Conservation (phyloP, 2,888 invertebrate species). For the Microchrysa polita region DNA sequence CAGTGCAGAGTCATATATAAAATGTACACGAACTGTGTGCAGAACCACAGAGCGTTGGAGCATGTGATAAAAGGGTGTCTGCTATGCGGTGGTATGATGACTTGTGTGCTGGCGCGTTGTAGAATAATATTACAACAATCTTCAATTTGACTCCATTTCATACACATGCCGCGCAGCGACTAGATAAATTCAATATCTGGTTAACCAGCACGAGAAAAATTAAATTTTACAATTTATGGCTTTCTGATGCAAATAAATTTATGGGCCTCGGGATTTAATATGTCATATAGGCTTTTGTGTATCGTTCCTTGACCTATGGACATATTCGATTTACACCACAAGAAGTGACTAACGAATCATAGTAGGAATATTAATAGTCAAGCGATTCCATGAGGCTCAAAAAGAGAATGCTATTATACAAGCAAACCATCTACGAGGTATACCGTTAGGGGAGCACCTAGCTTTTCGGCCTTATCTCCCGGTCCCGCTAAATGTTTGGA, state of each 20-base stretch:
- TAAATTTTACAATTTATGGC: slow-evolving; percentile 42
- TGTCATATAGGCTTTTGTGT: slow-evolving; percentile 36
- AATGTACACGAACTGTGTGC: too few relatives aligned
- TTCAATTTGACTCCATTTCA: slow-evolving; percentile 18
- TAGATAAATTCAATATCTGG: slow-evolving; percentile 42
- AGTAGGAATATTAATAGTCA: slow-evolving; percentile 21
- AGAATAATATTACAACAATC: slow-evolving; percentile 23
- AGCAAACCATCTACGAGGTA: too few relatives aligned
- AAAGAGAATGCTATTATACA: too few relatives aligned
- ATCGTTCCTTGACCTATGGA: slow-evolving; percentile 23
- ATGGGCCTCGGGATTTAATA: slow-evolving; percentile 41
- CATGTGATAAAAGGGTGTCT: slow-evolving; percentile 1
- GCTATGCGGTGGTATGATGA: not conserved
- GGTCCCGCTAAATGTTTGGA: too few relatives aligned
- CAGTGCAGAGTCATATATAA: too few relatives aligned
- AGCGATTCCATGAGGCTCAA: too few relatives aligned
- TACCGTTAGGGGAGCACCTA: too few relatives aligned
- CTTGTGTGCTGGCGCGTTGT: not conserved
- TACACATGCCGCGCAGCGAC: slow-evolving; percentile 27
- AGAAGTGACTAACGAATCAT: not conserved
- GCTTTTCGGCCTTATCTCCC: too few relatives aligned
- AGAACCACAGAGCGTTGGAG: not conserved
- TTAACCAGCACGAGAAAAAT: slow-evolving; percentile 43
- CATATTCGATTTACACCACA: not conserved
- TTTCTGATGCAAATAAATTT: slow-evolving; percentile 44